A percentile compares a stretch with the other conserved stretches of the same genome.
These are phyloP conservation scores for Trachops cirrhosus DNA, from an alignment of 2,797 vertebrate genomes.

Conservation along the genomic window DNA sequence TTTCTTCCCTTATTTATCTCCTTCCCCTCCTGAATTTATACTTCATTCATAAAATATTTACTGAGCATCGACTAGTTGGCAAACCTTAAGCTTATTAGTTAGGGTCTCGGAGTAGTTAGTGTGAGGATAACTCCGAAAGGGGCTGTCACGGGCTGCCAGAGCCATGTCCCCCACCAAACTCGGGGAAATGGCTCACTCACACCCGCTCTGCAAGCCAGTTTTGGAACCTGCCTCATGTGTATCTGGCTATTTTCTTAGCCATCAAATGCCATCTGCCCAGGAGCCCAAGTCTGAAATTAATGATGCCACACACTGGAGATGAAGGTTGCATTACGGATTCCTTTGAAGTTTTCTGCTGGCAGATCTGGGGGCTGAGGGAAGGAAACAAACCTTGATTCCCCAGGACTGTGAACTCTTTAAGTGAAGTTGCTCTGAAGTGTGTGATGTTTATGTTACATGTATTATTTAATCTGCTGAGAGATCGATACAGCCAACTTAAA, in stretches of 20 bases:
- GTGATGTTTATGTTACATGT: slow-evolving; percentile 31
- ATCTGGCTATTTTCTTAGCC: neutral
- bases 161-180: too few relatives aligned
- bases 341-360: neutral
- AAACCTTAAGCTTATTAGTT: neutral
- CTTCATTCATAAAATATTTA: slow-evolving; percentile 41
- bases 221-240: neutral
- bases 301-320: neutral
- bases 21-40: neutral
- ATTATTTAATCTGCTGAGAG: slow-evolving; percentile 52
- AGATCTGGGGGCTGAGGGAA: neutral
- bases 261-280: neutral
- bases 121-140: neutral
- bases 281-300: neutral
- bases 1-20: neutral
- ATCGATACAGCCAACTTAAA: slow-evolving; percentile 35
- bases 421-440: neutral
- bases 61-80: neutral
- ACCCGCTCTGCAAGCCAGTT: neutral
- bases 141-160: neutral
- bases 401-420: neutral
- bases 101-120: neutral
- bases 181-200: neutral
- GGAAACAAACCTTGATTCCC: neutral
- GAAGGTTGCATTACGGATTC: neutral